These are phyloP conservation scores for Drosophila formosana DNA, from an alignment of 2,888 invertebrate species.

Conservation along the genomic window DNA sequence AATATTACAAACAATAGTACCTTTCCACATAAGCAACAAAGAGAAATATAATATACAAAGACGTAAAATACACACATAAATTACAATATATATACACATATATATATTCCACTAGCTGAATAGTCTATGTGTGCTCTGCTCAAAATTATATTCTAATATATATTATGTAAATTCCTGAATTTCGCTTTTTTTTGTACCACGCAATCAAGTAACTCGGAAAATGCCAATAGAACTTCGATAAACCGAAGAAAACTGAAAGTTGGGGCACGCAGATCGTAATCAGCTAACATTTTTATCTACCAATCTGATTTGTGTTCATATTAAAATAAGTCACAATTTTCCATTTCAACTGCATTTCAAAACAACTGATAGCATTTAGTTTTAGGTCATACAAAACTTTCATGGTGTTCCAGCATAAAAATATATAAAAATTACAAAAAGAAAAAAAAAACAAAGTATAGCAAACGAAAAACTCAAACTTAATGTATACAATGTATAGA, in stretches of 20 bases:
- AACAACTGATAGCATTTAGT: slow-evolving; percentile 31
- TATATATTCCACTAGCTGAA: slow-evolving; percentile 18
- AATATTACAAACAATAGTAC: slow-evolving; percentile 71
- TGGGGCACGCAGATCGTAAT: not conserved
- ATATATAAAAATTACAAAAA: slow-evolving; percentile 21
- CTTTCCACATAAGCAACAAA: slow-evolving; percentile 62
- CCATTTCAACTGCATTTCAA: slow-evolving; percentile 42
- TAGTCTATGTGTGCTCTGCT: slow-evolving; percentile 8
- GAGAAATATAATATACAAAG: slow-evolving; percentile 25
- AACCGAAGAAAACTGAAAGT: not conserved
- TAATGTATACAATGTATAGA: slow-evolving; percentile 35
- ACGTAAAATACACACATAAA: slow-evolving; percentile 13
- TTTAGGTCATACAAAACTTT: slow-evolving; percentile 29
- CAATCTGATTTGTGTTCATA: slow-evolving; percentile 66
- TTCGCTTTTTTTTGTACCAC: too few relatives aligned
- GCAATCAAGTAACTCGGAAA: too few relatives aligned
- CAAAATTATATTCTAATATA: not conserved
- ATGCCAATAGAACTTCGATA: not conserved
- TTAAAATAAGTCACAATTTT: slow-evolving; percentile 36
- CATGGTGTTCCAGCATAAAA: slow-evolving; percentile 32
- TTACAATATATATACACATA: slow-evolving; percentile 2
- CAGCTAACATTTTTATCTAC: slow-evolving; percentile 16
- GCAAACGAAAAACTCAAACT: slow-evolving; percentile 11
- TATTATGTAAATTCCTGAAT: not conserved
- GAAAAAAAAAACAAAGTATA: slow-evolving; percentile 8